Base-by-base conservation (phyloP, 1,140 invertebrate genomes). In the Drosophila fuyamai region DNA sequence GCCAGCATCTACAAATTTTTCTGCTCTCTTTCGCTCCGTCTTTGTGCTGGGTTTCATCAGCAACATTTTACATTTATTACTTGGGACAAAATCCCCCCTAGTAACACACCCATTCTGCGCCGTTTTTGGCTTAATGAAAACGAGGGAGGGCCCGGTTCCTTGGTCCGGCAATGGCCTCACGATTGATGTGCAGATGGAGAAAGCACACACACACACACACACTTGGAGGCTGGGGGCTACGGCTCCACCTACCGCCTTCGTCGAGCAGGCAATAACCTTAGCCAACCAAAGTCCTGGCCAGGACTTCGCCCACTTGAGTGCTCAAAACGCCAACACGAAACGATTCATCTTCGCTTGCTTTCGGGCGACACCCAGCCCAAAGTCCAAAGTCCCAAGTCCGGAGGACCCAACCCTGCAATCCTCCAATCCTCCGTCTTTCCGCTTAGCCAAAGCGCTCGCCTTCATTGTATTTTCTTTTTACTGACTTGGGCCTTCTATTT, bases 291-390 rank as follows among this genome's bases (percentile, higher is more conserved):
- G 51, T 71, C 44, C 67, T 71, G 66, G 66, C 36, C 68, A 58
- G 44, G 68, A 72, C 66, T 74, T 82, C 76, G 71, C 83, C 62
- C 73, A 83, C 80, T 80, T 81, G 77, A 83, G 79, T 83, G 65
- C 74, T 81, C 85, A 89, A 89, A 84, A 89, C 81, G 78, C 82
- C 82, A 81, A 85, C 82, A 85, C 82, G 88, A 89, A 89, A 75
- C 84, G 84, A 89, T 89, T 89, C 85, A 89, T 89, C 84, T 89
- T 89, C 84, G 57, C 63, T 56, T 79, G 74, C 82, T 81, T 75
- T 86, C 74, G 73, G 72, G 66, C 65, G 68, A 72, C 66, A 71
- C 68, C 68, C 68, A 71, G 35, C 38, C 67, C 67, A 32, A 36
- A 59, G 32, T 27, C 58, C 57, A 23, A 57, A 43, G n/a, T 16